Evolutionary conservation across 35 echinoderm and acorn worm species (phyloP), one percentile per base, ranked within the genome.

Genomic region (Patiria miniata): DNA sequence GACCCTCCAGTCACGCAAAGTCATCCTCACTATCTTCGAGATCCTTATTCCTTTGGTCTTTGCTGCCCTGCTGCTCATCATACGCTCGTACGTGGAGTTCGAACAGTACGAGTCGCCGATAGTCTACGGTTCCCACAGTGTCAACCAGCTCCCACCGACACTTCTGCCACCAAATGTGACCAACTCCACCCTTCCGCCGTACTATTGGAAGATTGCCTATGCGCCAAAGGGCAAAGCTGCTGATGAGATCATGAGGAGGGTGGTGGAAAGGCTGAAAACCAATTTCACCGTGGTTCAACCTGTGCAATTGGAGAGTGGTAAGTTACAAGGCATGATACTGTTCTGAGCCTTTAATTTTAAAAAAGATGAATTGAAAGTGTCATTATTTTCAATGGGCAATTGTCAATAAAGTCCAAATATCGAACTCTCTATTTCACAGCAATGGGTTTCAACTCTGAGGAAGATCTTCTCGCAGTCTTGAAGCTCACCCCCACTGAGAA

Each of bases 161-260:
- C 36, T 84, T 51, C 17, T 84, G 57, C 82, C 82, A 0, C 68
- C 38, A 7, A 93, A 89, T 51, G 69, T 97, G 44, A 86, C 89
- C 0, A 33, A 23, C 2, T 83, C 79, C 52, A 58, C 52, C 33
- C 32, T 37, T 5, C 79, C 88, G 51, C 51, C 84, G 2, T 88
- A 40, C 39, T 61, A 51, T 22, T 99, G 96, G 93, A 52, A 77
- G 51, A 86, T 99, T 57, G 93, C 96, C 14, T 94, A 94, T 87
- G 83, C 92, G 1, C 96, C 96, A 0, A 92, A 90, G 39, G 88
- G 44, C 14, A 42, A 86, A n/a, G 51, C 87, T 32, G 81, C 87
- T 23, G 50, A 82, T 40, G 51, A 95, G 5, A 89, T 99, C 2
- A 89, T 99, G 78, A 40, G 77, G 1, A 37, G 87, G 10, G 60